Percentiles rank a stretch among this genome's conserved stretches.
Evolutionary conservation across 2,113 vertebrate genomes (phyloP).

Genomic region (Paramisgurnus dabryanus): DNA sequence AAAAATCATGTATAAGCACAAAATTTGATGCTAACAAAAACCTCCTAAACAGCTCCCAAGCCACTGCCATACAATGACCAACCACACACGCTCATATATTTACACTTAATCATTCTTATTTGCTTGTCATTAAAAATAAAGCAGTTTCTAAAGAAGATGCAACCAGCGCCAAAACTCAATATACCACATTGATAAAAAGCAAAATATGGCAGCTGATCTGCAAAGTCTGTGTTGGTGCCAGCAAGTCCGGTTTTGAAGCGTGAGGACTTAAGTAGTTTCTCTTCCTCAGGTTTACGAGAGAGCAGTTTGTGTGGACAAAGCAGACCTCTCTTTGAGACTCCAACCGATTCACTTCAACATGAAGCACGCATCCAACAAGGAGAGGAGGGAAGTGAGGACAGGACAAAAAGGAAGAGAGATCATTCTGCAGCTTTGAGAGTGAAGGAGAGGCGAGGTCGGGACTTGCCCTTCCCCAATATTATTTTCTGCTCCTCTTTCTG

Average conservation of each 20-base stretch:
- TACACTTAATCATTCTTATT: conserved; percentile 14
- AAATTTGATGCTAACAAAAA: neutral
- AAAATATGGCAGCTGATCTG: neutral
- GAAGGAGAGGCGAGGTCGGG: conserved; percentile 98
- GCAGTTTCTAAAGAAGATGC: neutral
- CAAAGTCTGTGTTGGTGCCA: conserved; percentile 41
- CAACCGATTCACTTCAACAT: conserved; percentile 46
- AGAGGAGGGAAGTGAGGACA: conserved; percentile 30
- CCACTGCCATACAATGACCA: conserved; percentile 6
- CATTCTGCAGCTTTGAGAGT: conserved; percentile 93
- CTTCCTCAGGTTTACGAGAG: neutral
- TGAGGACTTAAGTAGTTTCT: neutral
- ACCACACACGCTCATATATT: conserved; percentile 4
- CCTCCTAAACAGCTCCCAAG: neutral
- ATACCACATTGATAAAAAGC: conserved; percentile 18
- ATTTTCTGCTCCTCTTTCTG: conserved; percentile 99
- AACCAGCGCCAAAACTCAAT: conserved; percentile 12
- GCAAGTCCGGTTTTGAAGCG: conserved; percentile 30
- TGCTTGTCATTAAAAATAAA: conserved; percentile 17
- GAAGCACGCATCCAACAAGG: conserved; percentile 39
- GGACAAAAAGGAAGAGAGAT: conserved; percentile 51
- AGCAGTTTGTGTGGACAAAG: conserved; percentile 22
- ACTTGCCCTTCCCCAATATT: conserved; percentile 98
- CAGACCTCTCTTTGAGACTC: conserved; percentile 38
- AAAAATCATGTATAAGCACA: conserved; percentile 2